These are phyloP conservation scores for Decapterus maruadsi DNA, from an alignment of 2,797 vertebrate genomes.

Conservation along the genomic window DNA sequence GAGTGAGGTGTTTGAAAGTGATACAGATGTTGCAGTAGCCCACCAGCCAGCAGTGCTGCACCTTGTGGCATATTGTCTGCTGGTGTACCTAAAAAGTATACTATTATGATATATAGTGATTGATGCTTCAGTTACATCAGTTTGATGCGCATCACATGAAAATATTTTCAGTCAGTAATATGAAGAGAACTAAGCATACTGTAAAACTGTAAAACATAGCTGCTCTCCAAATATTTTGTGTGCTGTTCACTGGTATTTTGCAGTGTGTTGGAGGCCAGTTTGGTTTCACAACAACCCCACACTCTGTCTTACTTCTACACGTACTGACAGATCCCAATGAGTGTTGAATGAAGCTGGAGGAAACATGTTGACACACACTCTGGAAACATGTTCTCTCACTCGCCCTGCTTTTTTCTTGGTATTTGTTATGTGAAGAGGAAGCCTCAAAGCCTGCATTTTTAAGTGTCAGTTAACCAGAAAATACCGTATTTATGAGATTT, in stretches of 20 bases:
- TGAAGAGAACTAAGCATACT: no score
- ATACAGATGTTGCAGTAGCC: slow-evolving; percentile 10
- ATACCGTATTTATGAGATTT: slow-evolving; percentile 66
- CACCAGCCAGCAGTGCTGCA: neutral
- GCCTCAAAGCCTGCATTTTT: slow-evolving; percentile 35
- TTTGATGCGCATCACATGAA: no score
- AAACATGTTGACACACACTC: slow-evolving; percentile 15
- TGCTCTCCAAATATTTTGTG: no score
- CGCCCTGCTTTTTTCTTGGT: neutral
- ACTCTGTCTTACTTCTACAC: slow-evolving; percentile 3
- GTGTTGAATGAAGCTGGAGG: slow-evolving; percentile 35
- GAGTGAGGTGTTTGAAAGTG: neutral
- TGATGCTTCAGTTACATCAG: no score
- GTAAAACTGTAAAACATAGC: no score
- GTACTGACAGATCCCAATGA: slow-evolving; percentile 39
- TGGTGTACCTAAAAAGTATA: neutral
- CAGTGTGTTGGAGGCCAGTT: no score
- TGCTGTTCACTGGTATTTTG: no score
- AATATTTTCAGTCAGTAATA: no score
- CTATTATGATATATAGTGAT: no score
- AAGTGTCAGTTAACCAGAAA: slow-evolving; percentile 65
- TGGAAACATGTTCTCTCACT: slow-evolving; percentile 6
- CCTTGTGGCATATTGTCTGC: neutral
- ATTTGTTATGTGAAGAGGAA: slow-evolving; percentile 14
- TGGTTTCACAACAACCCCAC: slow-evolving; percentile 1